A percentile compares a stretch with the other conserved stretches of the same genome.
These are phyloP conservation scores for Emmelina monodactyla DNA, from an alignment of 2,888 invertebrate genomes.

Conservation along the genomic window DNA sequence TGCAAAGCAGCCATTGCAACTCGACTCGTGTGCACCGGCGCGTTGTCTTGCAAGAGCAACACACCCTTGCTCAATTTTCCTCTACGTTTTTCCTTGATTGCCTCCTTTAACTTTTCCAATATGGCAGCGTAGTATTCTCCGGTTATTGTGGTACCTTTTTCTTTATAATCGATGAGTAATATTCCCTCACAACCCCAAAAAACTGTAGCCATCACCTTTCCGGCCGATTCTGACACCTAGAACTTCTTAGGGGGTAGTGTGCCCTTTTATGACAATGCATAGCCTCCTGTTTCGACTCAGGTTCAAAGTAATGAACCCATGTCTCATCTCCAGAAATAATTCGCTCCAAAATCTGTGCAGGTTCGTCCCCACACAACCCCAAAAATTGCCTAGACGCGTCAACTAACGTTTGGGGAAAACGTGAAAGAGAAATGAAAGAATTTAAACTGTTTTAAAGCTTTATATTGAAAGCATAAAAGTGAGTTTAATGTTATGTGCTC, in stretches of 20 bases:
- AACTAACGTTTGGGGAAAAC: no score
- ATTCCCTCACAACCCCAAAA: conserved; percentile 8
- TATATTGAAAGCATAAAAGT: no score
- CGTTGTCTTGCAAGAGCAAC: neutral
- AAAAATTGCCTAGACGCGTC: no score
- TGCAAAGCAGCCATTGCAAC: conserved; percentile 2
- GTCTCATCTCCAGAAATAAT: conserved; percentile 15
- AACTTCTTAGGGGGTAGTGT: conserved; percentile 15
- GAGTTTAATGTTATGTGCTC: no score
- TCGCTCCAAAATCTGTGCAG: no score
- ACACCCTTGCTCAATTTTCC: neutral
- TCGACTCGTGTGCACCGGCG: neutral
- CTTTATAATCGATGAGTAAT: neutral
- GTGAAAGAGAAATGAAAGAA: no score
- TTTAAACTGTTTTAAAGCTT: no score
- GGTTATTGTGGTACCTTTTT: no score
- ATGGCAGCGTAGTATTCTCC: neutral
- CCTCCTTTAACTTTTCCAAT: neutral
- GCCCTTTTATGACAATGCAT: conserved; percentile 12
- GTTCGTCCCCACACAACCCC: no score
- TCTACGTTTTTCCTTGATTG: neutral
- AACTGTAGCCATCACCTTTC: conserved; percentile 51
- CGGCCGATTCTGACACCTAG: conserved; percentile 14
- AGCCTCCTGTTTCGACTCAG: conserved; percentile 14
- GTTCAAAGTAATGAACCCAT: conserved; percentile 15